Evolutionary conservation across 2,113 vertebrate genomes (phyloP), one percentile per base, ranked within the genome.

Genomic region (Prionailurus bengalensis): DNA sequence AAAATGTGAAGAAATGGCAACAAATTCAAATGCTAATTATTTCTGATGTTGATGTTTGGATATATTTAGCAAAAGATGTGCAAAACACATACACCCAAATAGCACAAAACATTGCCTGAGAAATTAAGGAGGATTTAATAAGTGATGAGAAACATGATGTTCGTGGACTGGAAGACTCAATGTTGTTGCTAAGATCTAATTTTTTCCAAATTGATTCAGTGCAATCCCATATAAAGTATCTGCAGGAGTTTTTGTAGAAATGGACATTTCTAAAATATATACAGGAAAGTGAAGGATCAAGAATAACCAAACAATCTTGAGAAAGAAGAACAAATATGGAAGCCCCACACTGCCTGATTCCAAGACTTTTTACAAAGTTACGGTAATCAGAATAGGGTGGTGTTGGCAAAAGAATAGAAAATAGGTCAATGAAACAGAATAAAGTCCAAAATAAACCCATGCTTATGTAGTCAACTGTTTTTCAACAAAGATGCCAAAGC

Each of bases 271-370:
- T 87, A 65, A 73, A 81, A 55, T 58, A 21, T n/a, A 53, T 65
- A n/a, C 27, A 11, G 63, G 87, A 73, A 92, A 80, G 39, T 4
- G 70, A 80, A 86, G 63, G 9, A 63, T 19, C 81, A 85, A 58
- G 81, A 85, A 70, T 39, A 78, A 51, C 9, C 74, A 87, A 71
- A 87, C 4, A 65, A 53, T 81, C 39, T 92, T 73, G 53, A 53
- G 88, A 95, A 92, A 84, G 79, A 51, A 68, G 39, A 68, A 78
- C 36, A 80, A 45, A 95, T 91, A 58, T 79, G 71, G 82, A 92
- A 68, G 15, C 29, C 61, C 63, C 42, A 73, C 42, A 53, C 42
- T 65, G n/a, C 51, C 53, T 39, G 42, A 95, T 80, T 87, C 61
- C 4, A 85, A 85, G 70, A 68, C 58, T 55, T 84, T 55, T 21